A percentile compares a stretch with the other conserved stretches of the same genome.
phyloP scores from a whole-genome alignment of 2,797 vertebrate species.

The Macropodus opercularis region DNA sequence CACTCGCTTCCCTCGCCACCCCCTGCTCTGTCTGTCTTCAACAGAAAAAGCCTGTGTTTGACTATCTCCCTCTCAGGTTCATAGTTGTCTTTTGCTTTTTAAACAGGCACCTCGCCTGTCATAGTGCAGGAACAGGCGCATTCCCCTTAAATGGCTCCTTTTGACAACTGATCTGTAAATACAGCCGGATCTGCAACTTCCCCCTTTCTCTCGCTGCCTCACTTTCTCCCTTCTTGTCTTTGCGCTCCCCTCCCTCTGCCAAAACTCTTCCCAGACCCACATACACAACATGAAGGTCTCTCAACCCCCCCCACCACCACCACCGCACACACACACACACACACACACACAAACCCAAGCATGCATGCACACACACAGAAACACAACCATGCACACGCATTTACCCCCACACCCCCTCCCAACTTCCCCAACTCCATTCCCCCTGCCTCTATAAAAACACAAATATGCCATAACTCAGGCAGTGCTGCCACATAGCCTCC shows the following conservation, averaged over 20 bases:
- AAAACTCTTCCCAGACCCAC: constrained; percentile 79
- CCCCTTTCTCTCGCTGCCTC: constrained; percentile 74
- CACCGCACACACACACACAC: constrained; percentile 1
- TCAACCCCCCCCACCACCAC: constrained; percentile 50
- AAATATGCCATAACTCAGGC: constrained; percentile 99
- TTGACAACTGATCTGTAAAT: constrained; percentile 99
- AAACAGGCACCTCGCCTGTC: constrained; percentile 79
- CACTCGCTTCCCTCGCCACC: constrained; percentile 73
- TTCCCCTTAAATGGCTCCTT: constrained; percentile 88
- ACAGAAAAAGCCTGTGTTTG: constrained; percentile 75
- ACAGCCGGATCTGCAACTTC: constrained; percentile 93
- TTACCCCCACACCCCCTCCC: constrained; percentile 82
- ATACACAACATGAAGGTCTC: constrained; percentile 65
- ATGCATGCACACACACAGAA: constrained; percentile 20
- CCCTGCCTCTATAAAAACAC: constrained; percentile 98
- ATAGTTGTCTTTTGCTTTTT: constrained; percentile 79
- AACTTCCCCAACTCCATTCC: constrained; percentile 82
- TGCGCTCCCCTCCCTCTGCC: constrained; percentile 56
- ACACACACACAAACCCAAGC: constrained; percentile 1
- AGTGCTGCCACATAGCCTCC: constrained; percentile 93
- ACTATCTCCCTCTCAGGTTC: constrained; percentile 73
- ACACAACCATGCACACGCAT: constrained; percentile 86
- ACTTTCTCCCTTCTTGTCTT: constrained; percentile 64
- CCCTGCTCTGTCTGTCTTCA: constrained; percentile 74
- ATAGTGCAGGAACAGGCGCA: constrained; percentile 66